Evolutionary conservation across 1,140 invertebrate species (phyloP).

Genomic region (Fopius arisanus): DNA sequence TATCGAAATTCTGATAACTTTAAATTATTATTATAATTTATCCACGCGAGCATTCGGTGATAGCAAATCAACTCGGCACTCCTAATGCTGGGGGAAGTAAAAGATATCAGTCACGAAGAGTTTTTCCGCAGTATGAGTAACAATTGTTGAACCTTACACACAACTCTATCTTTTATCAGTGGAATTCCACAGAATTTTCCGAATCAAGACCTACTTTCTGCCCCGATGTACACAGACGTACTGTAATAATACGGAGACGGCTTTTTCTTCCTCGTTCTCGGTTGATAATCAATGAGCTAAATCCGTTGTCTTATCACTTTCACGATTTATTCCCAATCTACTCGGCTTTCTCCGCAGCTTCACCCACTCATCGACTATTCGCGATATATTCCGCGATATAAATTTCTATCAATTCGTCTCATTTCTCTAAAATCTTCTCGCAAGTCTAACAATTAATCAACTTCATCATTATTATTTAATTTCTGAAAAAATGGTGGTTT

Average conservation of each 20-base stretch:
- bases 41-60: neutral
- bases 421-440: too few relatives aligned
- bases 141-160: conserved; percentile 31
- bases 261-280: neutral
- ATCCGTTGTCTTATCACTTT: conserved; percentile 6
- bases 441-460: too few relatives aligned
- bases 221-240: neutral
- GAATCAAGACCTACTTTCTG: conserved; percentile 50
- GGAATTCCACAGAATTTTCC: conserved; percentile 49
- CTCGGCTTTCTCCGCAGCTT: neutral
- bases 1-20: too few relatives aligned
- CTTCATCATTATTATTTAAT: too few relatives aligned
- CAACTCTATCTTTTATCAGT: conserved; percentile 43
- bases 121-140: neutral
- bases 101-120: neutral
- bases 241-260: neutral
- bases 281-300: neutral
- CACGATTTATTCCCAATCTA: neutral
- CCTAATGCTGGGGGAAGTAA: neutral
- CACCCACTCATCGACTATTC: too few relatives aligned
- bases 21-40: too few relatives aligned
- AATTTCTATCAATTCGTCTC: too few relatives aligned
- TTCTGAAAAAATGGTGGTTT: too few relatives aligned
- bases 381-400: neutral
- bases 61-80: neutral